Conservation (phyloP, 2,888 invertebrate genomes). For the Drepana falcataria region DNA sequence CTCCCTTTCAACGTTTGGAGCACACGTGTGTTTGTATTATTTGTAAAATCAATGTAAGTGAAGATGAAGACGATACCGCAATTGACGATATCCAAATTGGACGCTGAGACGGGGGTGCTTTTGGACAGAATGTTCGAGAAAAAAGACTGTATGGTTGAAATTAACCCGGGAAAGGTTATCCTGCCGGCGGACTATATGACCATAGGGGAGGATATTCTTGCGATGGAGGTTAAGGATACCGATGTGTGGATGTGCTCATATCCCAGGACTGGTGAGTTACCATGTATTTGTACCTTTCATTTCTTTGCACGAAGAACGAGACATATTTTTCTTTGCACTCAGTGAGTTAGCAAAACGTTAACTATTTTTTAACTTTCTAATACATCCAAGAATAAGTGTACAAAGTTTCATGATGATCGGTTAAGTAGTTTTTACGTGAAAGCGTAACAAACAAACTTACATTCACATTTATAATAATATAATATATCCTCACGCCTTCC, state of each 20-base stretch:
- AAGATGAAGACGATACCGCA: slow-evolving; percentile 58
- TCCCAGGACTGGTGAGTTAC: slow-evolving; percentile 88
- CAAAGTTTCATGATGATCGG: no score
- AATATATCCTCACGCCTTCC: no score
- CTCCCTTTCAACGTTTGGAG: slow-evolving; percentile 30
- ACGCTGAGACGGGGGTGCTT: slow-evolving; percentile 76
- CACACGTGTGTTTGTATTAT: slow-evolving; percentile 16
- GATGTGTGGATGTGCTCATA: slow-evolving; percentile 94
- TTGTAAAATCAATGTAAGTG: slow-evolving; percentile 1
- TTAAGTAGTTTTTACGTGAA: no score
- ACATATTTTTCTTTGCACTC: no score
- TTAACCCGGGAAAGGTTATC: slow-evolving; percentile 84
- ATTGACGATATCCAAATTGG: slow-evolving; percentile 78
- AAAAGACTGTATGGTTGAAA: slow-evolving; percentile 84
- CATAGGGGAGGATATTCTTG: slow-evolving; percentile 83
- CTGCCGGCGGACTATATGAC: slow-evolving; percentile 84
- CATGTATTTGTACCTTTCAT: neutral
- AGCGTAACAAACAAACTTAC: no score
- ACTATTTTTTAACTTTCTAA: no score
- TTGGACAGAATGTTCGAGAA: slow-evolving; percentile 84
- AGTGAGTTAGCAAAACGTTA: no score
- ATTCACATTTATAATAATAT: no score
- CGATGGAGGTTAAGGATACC: slow-evolving; percentile 84
- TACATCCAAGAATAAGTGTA: no score
- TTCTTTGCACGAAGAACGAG: no score